These are phyloP conservation scores for Dryadula phaetusa DNA, from an alignment of 2,888 invertebrate genomes.

Conservation along the genomic window DNA sequence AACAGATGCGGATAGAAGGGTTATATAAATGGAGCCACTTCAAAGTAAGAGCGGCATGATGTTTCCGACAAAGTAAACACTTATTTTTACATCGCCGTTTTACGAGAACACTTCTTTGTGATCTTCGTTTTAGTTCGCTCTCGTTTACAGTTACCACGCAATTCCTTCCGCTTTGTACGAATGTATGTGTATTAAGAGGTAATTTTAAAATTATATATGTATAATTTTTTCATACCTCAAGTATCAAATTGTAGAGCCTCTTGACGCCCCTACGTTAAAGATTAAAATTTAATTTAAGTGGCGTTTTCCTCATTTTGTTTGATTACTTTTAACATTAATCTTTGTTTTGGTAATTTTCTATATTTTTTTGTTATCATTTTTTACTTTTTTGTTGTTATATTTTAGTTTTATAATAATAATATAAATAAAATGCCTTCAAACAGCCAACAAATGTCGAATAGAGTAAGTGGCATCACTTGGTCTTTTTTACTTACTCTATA, in stretches of 20 bases:
- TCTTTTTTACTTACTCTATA: no score
- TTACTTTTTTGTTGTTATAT: background rate
- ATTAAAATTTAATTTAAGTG: conserved; percentile 19
- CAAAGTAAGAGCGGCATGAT: conserved; percentile 65
- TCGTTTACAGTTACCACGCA: conserved; percentile 46
- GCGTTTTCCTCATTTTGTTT: conserved; percentile 14
- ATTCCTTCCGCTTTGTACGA: conserved; percentile 48
- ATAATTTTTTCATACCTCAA: conserved; percentile 40
- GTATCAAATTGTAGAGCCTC: conserved; percentile 16
- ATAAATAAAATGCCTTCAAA: no score
- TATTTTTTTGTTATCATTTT: background rate
- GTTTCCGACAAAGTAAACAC: conserved; percentile 74
- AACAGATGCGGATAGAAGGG: conserved; percentile 66
- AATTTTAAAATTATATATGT: background rate
- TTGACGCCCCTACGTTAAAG: conserved; percentile 9
- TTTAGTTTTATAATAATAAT: background rate
- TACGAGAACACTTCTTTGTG: conserved; percentile 71
- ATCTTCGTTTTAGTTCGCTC: conserved; percentile 53
- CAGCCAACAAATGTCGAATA: no score
- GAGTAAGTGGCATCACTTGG: no score
- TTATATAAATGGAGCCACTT: conserved; percentile 79
- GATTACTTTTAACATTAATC: conserved; percentile 2
- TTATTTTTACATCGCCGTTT: conserved; percentile 69
- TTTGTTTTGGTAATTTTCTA: background rate
- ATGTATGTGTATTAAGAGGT: background rate